A percentile compares a stretch with the other conserved stretches of the same genome.
Evolutionary conservation across 1,140 invertebrate genomes (phyloP).

Genomic region (Pygmarrhopalites habei): DNA sequence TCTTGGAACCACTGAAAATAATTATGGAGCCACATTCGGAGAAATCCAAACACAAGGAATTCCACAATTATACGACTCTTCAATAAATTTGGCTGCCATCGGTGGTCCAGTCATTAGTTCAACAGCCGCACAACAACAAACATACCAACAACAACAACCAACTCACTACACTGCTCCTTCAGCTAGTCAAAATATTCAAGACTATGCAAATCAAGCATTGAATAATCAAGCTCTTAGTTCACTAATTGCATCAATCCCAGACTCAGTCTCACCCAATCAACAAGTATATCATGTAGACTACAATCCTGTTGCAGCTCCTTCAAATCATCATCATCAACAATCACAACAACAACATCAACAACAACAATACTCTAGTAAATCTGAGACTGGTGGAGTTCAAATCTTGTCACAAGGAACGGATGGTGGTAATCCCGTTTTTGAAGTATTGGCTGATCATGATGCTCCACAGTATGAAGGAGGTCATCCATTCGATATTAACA

Average conservation of each 20-base stretch:
- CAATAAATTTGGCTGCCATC: conserved; percentile 2
- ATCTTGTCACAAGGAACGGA: conserved; percentile 20
- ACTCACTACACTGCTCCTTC: no score
- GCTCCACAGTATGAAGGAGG: conserved; percentile 30
- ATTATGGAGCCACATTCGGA: conserved; percentile 28
- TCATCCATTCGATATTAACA: conserved; percentile 38
- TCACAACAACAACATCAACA: conserved; percentile 11
- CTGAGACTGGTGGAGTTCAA: conserved; percentile 13
- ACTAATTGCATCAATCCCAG: conserved; percentile 15
- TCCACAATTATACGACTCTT: conserved; percentile 17
- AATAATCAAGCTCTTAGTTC: not conserved
- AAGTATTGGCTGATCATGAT: conserved; percentile 34
- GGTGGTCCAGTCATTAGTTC: conserved; percentile 11
- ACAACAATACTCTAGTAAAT: not conserved
- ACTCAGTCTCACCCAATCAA: not conserved
- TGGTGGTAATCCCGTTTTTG: conserved; percentile 34
- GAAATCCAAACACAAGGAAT: not conserved
- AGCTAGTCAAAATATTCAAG: not conserved
- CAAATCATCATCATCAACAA: conserved; percentile 10
- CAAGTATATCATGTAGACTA: not conserved
- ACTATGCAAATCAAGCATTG: not conserved
- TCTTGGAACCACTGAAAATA: not conserved
- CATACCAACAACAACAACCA: not conserved
- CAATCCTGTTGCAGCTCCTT: not conserved
- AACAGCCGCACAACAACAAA: not conserved